Conservation (phyloP, 2,888 invertebrate genomes). For the Lasius fuliginosus region DNA sequence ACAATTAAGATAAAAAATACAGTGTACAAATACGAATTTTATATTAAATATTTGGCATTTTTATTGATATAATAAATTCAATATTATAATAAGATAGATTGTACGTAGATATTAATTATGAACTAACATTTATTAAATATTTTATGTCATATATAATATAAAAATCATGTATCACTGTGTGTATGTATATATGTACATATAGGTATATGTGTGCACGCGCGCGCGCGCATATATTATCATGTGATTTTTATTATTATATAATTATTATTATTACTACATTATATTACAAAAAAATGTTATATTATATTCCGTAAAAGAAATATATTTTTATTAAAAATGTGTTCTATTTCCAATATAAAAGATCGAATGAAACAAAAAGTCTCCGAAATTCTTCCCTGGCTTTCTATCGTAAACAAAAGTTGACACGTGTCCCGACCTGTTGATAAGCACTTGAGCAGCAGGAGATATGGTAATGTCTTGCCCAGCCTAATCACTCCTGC, state of each 20-base stretch:
- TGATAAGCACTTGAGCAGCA: constrained; percentile 97
- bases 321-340: constrained; percentile 5
- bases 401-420: constrained; percentile 39
- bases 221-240: neutral
- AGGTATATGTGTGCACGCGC: too few relatives aligned
- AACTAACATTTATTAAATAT: constrained; percentile 3
- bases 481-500: constrained; percentile 92
- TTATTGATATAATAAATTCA: neutral
- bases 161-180: neutral
- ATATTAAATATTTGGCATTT: neutral
- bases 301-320: neutral
- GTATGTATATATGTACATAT: too few relatives aligned
- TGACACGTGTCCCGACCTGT: constrained; percentile 87
- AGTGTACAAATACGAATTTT: neutral
- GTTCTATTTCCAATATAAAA: neutral
- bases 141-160: neutral
- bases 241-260: neutral
- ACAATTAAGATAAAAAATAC: neutral
- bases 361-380: neutral
- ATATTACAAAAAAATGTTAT: neutral
- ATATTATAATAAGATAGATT: neutral
- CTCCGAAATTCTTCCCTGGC: neutral
- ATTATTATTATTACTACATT: neutral
- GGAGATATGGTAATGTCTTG: constrained; percentile 89
- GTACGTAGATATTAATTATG: neutral